Evolutionary conservation across 2,888 invertebrate genomes (phyloP).

Genomic region (Drosophila incognita): DNA sequence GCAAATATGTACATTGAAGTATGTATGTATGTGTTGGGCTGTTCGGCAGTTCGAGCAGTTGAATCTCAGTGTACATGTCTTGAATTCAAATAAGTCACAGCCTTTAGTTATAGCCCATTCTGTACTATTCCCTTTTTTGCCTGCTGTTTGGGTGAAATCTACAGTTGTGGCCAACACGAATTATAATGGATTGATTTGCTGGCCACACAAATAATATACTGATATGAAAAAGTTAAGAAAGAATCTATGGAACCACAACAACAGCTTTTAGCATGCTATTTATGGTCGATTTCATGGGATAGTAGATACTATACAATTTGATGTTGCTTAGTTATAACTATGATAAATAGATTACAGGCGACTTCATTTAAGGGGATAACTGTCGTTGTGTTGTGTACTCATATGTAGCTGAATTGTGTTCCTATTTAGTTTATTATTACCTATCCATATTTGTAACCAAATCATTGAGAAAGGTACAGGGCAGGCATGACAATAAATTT

Average conservation of each 20-base stretch:
- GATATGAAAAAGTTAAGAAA: constrained; percentile 7
- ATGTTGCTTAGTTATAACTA: neutral
- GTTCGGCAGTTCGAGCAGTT: constrained; percentile 1
- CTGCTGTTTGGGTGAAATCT: neutral
- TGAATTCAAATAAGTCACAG: constrained; percentile 13
- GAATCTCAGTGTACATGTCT: constrained; percentile 9
- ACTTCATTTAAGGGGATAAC: neutral
- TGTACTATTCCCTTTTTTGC: neutral
- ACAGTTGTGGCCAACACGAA: neutral
- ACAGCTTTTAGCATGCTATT: neutral
- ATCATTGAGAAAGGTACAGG: neutral
- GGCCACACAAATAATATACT: constrained; percentile 13
- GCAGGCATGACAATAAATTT: neutral
- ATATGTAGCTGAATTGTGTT: neutral
- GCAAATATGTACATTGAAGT: constrained; percentile 18
- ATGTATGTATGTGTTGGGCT: neutral
- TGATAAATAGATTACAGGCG: neutral
- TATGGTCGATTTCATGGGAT: neutral
- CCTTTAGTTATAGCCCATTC: neutral
- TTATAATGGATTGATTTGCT: constrained; percentile 5
- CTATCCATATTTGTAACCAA: neutral
- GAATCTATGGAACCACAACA: constrained; percentile 4
- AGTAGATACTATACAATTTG: neutral
- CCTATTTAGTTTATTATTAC: neutral
- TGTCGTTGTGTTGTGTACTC: neutral